phyloP scores from a whole-genome alignment of 2,888 invertebrate genomes.

The Lycophotia porphyrea region DNA sequence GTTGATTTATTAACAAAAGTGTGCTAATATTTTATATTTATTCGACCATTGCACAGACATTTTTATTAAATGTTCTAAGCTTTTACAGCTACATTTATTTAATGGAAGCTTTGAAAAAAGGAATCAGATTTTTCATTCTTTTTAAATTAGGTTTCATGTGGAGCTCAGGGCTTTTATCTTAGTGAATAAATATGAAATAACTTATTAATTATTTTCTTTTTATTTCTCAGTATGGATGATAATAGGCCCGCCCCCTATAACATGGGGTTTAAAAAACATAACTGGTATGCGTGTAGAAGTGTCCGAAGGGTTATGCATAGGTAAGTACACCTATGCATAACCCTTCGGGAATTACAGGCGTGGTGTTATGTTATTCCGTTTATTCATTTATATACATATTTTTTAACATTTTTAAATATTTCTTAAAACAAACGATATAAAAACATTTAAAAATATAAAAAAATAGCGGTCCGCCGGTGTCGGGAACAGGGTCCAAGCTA shows the following conservation, averaged over 20 bases:
- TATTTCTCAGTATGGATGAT: neutral
- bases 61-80: conserved; percentile 35
- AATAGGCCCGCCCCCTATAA: no score
- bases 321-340: neutral
- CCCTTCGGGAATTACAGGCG: neutral
- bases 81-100: conserved; percentile 38
- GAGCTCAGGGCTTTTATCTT: neutral
- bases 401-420: no score
- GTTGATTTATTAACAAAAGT: conserved; percentile 46
- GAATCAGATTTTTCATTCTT: conserved; percentile 17
- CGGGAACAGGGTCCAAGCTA: no score
- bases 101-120: conserved; percentile 34
- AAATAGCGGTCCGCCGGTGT: no score
- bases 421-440: no score
- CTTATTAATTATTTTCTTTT: neutral
- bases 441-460: no score
- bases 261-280: no score
- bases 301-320: no score
- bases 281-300: no score
- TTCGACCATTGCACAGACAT: conserved; percentile 31
- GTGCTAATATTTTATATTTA: conserved; percentile 50
- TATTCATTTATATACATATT: no score
- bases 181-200: neutral
- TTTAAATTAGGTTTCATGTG: conserved; percentile 1
- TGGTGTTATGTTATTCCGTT: neutral